Evolutionary conservation across 23 tunicate genomes (phyloP).

Genomic region (Diplosoma virens): DNA sequence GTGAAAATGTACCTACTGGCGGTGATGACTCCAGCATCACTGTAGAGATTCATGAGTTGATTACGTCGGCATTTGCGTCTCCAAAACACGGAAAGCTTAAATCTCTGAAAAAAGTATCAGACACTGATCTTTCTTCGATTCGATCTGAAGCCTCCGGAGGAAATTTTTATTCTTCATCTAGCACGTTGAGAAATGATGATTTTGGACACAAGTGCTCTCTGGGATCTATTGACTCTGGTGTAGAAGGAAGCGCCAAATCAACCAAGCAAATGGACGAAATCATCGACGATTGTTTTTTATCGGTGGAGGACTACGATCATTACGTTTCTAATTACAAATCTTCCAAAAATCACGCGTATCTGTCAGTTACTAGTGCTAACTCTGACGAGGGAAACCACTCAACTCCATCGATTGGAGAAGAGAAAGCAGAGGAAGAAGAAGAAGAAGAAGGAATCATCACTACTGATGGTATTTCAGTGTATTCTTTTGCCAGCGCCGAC

Average conservation of each 20-base stretch:
- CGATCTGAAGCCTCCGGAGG: no score
- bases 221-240: constrained; percentile 1
- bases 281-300: constrained; percentile 7
- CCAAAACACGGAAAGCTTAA: no score
- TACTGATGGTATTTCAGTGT: constrained; percentile 2
- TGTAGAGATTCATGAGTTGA: no score
- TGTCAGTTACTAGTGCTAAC: not conserved
- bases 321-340: not conserved
- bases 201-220: not conserved
- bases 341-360: not conserved
- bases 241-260: constrained; percentile 10
- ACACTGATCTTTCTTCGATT: no score
- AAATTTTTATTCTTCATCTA: no score
- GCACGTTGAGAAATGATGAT: not conserved
- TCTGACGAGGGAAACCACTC: constrained; percentile 16
- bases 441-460: no score
- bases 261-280: not conserved
- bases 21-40: no score
- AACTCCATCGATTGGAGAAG: not conserved
- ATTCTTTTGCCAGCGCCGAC: constrained; percentile 1
- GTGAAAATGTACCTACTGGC: no score
- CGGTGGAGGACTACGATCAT: not conserved
- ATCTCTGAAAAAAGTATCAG: no score
- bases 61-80: no score
- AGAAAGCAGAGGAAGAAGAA: not conserved